Evolutionary conservation across 2,888 invertebrate species (phyloP).

Genomic region (Slavum lentiscoides): DNA sequence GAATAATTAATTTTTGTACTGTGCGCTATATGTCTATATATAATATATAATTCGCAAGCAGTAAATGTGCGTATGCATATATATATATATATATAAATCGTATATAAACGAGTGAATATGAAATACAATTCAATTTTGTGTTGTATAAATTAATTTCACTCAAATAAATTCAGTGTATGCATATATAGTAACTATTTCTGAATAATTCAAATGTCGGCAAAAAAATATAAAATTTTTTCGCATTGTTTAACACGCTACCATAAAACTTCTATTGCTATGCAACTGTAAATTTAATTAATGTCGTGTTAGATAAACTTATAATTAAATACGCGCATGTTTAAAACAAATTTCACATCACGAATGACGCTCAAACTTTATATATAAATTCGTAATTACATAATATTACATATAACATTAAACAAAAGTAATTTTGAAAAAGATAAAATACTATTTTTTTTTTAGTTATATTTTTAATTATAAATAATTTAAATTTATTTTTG

Average conservation of each 20-base stretch:
- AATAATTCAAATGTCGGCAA: neutral
- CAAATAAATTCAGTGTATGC: neutral
- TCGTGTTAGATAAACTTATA: conserved; percentile 23
- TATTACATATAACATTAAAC: too few relatives aligned
- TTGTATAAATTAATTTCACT: neutral
- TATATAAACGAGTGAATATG: too few relatives aligned
- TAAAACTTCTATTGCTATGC: neutral
- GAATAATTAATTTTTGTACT: neutral
- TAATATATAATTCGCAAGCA: neutral
- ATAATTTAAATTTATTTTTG: too few relatives aligned
- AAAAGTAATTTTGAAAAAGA: neutral
- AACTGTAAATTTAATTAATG: conserved; percentile 30
- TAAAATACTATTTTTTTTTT: too few relatives aligned
- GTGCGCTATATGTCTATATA: neutral
- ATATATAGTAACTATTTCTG: neutral
- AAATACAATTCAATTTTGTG: neutral
- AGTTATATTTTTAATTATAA: too few relatives aligned
- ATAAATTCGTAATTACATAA: neutral
- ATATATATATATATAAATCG: neutral
- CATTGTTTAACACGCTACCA: neutral
- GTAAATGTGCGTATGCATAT: neutral
- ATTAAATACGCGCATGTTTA: conserved; percentile 31
- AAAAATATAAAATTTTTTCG: neutral
- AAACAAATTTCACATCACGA: conserved; percentile 15
- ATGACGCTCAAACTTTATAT: conserved; percentile 12